A percentile compares a stretch with the other conserved stretches of the same genome.
Evolutionary conservation across 2,113 vertebrate species (phyloP).

Genomic region (Barbus barbus): DNA sequence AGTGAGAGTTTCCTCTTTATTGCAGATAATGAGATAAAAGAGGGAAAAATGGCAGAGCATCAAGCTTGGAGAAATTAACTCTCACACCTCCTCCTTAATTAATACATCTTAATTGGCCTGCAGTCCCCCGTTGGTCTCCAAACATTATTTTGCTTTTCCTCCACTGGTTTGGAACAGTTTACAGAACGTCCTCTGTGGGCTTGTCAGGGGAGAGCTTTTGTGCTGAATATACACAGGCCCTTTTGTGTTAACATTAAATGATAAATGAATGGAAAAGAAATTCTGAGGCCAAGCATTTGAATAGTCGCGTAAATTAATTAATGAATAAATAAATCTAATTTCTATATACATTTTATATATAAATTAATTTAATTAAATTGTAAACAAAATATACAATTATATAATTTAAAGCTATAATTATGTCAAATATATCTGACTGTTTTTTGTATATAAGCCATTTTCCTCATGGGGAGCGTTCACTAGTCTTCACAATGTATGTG

Average conservation of each 20-base stretch:
- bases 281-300: too few species aligned
- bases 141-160: conserved; percentile 67
- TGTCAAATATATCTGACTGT: too few species aligned
- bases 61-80: conserved; percentile 38
- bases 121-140: conserved; percentile 62
- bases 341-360: too few species aligned
- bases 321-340: too few species aligned
- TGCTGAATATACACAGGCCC: conserved; percentile 59
- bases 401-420: too few species aligned
- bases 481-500: too few species aligned
- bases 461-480: too few species aligned
- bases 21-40: conserved; percentile 57
- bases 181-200: conserved; percentile 56
- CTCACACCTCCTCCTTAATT: conserved; percentile 64
- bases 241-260: conserved; percentile 66
- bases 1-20: conserved; percentile 53
- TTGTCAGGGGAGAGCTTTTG: conserved; percentile 61
- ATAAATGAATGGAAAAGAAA: too few species aligned
- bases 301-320: too few species aligned
- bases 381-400: too few species aligned
- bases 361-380: too few species aligned
- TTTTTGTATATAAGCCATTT: too few species aligned
- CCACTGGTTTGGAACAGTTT: conserved; percentile 60
- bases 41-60: conserved; percentile 17
- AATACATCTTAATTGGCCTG: conserved; percentile 77